Evolutionary conservation across 2,113 vertebrate species (phyloP).

Genomic region (cattle (Bos taurus)): DNA sequence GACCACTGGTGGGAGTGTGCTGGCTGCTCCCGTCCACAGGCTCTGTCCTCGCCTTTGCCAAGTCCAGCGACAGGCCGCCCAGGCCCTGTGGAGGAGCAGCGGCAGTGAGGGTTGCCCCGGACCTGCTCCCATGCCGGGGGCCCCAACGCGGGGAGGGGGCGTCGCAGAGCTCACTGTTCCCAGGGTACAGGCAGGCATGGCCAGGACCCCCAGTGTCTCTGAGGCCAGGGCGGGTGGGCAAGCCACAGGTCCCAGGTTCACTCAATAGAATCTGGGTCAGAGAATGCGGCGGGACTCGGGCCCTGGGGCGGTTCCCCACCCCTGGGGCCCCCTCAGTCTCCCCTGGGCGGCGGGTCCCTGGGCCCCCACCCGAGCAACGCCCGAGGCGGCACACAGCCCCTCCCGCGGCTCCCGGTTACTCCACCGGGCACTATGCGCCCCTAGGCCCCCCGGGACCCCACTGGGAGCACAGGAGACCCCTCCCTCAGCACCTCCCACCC

Average conservation of each 20-base stretch:
- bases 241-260: not conserved
- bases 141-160: not conserved
- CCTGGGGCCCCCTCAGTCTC: not conserved
- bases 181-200: not conserved
- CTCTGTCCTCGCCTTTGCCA: not conserved
- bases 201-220: not conserved
- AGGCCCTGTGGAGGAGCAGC: not conserved
- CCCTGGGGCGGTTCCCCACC: not conserved
- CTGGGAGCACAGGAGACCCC: not conserved
- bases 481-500: not conserved
- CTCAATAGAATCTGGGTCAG: not conserved
- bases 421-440: not conserved
- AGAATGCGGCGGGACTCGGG: not conserved
- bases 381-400: not conserved
- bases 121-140: not conserved
- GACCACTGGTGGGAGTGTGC: not conserved
- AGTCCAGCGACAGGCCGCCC: fast-evolving
- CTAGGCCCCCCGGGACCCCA: not conserved
- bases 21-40: not conserved
- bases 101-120: too few species aligned
- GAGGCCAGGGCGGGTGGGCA: not conserved
- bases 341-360: not conserved
- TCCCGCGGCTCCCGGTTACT: not conserved
- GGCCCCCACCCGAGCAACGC: not conserved
- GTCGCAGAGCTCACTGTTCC: not conserved